Percentiles rank a stretch among this genome's conserved stretches.
phyloP scores from a whole-genome alignment of 2,113 vertebrate genomes.

The human (Homo sapiens) region GRCh38 chr13:73983501-73984000 shows the following conservation, averaged over 20 bases:
- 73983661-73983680: neutral
- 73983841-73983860: neutral
- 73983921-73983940: neutral
- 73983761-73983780: neutral
- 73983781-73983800: neutral
- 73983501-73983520: neutral
- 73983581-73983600: neutral
- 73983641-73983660: neutral
- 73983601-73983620: neutral
- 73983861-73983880: neutral
- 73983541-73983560: neutral
- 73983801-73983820: neutral
- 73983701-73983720: neutral
- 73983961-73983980: neutral
- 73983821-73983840: neutral
- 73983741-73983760: fast-evolving
- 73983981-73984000: neutral
- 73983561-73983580: neutral
- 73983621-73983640: neutral
- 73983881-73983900: neutral
- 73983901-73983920: neutral
- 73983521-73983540: neutral
- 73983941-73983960: neutral
- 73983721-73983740: neutral
- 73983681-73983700: neutral